Evolutionary conservation across 2,888 invertebrate genomes (phyloP).

Genomic region (Apamea sordens): DNA sequence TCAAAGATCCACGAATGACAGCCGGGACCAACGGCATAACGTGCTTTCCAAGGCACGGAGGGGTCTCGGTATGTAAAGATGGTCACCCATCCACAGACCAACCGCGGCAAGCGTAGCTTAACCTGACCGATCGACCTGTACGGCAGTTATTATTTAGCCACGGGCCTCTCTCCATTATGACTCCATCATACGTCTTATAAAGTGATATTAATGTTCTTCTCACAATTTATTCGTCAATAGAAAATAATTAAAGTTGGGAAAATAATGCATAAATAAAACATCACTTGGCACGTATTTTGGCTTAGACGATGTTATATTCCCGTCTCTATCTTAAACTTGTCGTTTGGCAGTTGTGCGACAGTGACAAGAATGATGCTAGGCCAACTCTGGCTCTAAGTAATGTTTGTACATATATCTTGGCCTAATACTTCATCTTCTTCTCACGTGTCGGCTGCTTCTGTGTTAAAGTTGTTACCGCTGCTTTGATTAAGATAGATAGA

Average conservation of each 20-base stretch:
- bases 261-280: not conserved
- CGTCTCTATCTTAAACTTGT: not conserved
- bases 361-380: not conserved
- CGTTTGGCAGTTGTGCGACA: not conserved
- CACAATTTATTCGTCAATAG: not conserved
- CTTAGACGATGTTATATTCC: no score
- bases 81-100: no score
- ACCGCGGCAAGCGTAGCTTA: no score
- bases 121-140: no score
- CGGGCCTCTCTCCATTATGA: no score
- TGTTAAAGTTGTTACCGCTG: not conserved
- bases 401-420: not conserved
- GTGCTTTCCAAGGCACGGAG: no score
- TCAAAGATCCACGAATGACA: no score
- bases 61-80: no score
- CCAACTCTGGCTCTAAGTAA: not conserved
- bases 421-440: no score
- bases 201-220: not conserved
- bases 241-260: not conserved
- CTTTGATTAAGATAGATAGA: not conserved
- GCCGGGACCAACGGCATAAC: no score
- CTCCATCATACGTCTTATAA: not conserved
- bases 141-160: no score
- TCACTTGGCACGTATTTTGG: not conserved
- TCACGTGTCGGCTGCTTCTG: no score